These are phyloP conservation scores for Ailuropoda melanoleuca DNA, from an alignment of 2,113 vertebrate genomes.

Conservation along the genomic window DNA sequence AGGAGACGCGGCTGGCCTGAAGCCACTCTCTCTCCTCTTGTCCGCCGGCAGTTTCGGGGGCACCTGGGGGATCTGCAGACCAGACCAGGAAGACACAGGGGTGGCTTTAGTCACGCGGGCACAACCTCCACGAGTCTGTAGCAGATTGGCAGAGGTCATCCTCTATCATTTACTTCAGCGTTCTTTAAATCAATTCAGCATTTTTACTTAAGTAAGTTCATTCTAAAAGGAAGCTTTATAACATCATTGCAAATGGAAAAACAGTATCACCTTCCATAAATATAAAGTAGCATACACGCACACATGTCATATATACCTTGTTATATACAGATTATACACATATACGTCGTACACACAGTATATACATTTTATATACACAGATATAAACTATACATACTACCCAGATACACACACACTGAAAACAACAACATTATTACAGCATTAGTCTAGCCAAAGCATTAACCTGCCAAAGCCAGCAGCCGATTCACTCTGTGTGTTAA, in stretches of 20 bases:
- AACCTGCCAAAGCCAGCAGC: background rate
- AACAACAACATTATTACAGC: background rate
- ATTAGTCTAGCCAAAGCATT: background rate
- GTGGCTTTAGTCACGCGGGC: background rate
- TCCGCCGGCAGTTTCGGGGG: background rate
- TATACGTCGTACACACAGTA: background rate
- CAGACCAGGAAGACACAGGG: background rate
- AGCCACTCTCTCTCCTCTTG: background rate
- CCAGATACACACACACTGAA: background rate
- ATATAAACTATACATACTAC: background rate
- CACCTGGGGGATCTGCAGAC: background rate
- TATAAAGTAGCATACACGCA: background rate
- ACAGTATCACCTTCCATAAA: background rate
- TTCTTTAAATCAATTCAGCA: background rate
- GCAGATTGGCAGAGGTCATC: background rate
- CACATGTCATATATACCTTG: background rate
- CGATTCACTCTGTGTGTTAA: background rate
- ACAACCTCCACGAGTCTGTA: background rate
- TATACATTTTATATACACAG: background rate
- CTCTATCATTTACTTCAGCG: background rate
- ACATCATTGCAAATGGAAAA: background rate
- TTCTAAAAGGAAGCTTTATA: constrained; percentile 8
- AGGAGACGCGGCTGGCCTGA: background rate
- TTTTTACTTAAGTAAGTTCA: background rate
- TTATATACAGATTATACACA: background rate